Percentiles rank a stretch among this genome's conserved stretches.
Conservation (phyloP, 2,113 vertebrate species). For the Emydocephalus ijimae region DNA sequence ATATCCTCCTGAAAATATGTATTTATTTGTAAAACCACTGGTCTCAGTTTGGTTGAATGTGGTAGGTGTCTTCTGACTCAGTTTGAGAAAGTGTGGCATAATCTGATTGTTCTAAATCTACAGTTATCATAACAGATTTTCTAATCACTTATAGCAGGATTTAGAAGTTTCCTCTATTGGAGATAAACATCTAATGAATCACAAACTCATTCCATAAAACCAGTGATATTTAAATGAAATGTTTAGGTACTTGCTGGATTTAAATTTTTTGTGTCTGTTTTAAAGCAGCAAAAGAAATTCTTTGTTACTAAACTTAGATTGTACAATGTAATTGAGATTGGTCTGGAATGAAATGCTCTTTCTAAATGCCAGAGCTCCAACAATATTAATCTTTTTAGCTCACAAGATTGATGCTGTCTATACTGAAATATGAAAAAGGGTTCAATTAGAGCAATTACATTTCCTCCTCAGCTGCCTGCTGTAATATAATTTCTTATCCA, state of each 20-base stretch:
- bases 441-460: conserved; percentile 65
- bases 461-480: conserved; percentile 49
- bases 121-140: not conserved
- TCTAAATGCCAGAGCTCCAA: conserved; percentile 60
- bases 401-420: conserved; percentile 61
- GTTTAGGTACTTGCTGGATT: conserved; percentile 19
- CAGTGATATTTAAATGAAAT: not conserved
- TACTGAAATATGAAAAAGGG: conserved; percentile 53
- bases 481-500: conserved; percentile 56
- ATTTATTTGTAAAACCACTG: not conserved
- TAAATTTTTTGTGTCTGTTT: not conserved
- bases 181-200: not conserved
- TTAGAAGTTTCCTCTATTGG: not conserved
- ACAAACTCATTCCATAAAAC: not conserved
- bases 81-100: not conserved
- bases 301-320: conserved; percentile 37
- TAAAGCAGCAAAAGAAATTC: conserved; percentile 52
- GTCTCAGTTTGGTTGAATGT: not conserved
- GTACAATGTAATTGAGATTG: conserved; percentile 63
- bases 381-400: conserved; percentile 65
- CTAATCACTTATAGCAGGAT: not conserved
- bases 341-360: conserved; percentile 60
- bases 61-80: not conserved
- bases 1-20: not conserved
- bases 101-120: not conserved